phyloP scores from a whole-genome alignment of 2,797 vertebrate genomes.

The Decapterus maruadsi region DNA sequence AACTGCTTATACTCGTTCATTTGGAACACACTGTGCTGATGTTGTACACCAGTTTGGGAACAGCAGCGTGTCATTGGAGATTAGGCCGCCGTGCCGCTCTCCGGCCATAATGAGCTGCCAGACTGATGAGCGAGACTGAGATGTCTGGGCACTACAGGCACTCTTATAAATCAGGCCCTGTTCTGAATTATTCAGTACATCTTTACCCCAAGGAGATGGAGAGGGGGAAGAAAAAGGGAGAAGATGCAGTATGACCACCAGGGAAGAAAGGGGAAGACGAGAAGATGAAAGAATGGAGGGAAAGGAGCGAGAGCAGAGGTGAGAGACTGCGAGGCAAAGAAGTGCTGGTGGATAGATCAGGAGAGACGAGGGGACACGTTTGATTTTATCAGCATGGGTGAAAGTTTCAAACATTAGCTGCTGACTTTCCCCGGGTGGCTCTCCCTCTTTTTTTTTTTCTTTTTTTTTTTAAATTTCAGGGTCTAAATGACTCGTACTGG shows the following conservation, averaged over 20 bases:
- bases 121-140: constrained; percentile 64
- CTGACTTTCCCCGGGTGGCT: background rate
- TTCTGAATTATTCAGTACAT: constrained; percentile 78
- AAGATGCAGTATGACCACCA: constrained; percentile 32
- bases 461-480: no score
- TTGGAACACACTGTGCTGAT: constrained; percentile 39
- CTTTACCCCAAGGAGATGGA: constrained; percentile 68
- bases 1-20: constrained; percentile 17
- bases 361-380: constrained; percentile 1
- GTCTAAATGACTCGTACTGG: background rate
- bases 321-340: constrained; percentile 12
- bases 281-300: constrained; percentile 1
- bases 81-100: constrained; percentile 37
- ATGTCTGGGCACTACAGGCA: constrained; percentile 64
- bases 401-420: background rate
- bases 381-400: constrained; percentile 5
- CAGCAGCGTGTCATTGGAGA: constrained; percentile 47
- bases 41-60: constrained; percentile 37
- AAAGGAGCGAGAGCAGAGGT: constrained; percentile 21
- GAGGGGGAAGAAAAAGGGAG: constrained; percentile 11
- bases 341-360: constrained; percentile 21
- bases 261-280: constrained; percentile 23
- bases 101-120: constrained; percentile 62
- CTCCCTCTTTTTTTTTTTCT: background rate
- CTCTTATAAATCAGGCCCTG: constrained; percentile 73